Base-by-base conservation (phyloP, 1,140 invertebrate genomes). In the Aphidius gifuensis region DNA sequence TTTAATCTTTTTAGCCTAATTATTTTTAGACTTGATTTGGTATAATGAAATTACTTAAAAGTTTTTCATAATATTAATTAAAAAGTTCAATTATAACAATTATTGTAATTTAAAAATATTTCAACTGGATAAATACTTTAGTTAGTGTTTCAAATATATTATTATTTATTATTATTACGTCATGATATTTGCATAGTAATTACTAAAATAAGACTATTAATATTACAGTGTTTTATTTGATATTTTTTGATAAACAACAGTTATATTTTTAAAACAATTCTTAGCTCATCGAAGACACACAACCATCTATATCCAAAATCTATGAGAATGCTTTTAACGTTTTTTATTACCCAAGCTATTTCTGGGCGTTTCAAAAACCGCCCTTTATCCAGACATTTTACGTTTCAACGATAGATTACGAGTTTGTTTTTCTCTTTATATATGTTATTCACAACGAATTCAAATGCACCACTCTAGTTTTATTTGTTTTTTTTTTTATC, bases 251-350 rank as follows among this genome's bases (percentile, higher is more conserved):
- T 44, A 59, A 21, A 49, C 54, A 61, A 55, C 48, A 11, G 47
- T 32, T 32, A 32, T 32, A 32, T 32, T 32, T 32, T 32, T 32
- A 3, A 32, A 32, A 32, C 23, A 32, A 32, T 32, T 32, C 55
- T 58, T 11, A 57, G 53, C 60, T 51, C 60, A 58, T 49, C 64
- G 61, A 65, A 32, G 23, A 32, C 23, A 62, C 50, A 45, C 60
- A 65, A 45, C 64, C 64, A 65, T 62, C 60, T 62, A 60, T 65
- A 65, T 65, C 67, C 64, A 64, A 65, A 64, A 70, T 69, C 67
- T 66, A 68, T 66, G 67, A 65, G 71, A 68, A 73, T 74, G 74
- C 74, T 75, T 75, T 75, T 74, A 75, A 68, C 71, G 71, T 73
- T 75, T 32, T 32, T 74, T 73, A 74, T 75, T 71, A 73, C 68